Evolutionary conservation across 2,113 vertebrate genomes (phyloP), one percentile per base, ranked within the genome.

Genomic region (Acanthisitta chloris): DNA sequence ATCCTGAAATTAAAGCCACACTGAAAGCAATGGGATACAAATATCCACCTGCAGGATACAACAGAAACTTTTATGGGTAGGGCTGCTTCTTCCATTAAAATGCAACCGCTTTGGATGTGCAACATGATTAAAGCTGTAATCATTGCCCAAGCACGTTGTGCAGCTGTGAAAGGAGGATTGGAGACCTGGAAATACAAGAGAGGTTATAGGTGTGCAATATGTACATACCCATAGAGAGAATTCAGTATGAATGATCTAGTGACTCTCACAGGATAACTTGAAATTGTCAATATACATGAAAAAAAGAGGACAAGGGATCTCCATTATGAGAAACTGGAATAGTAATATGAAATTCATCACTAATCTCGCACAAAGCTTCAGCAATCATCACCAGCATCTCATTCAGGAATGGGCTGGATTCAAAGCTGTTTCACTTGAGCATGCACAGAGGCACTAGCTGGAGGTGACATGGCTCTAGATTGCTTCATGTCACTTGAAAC

Each of bases 1-100:
- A 88, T 81, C 64, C 64, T 95, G 72, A 95, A 93, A 64, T 83
- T 55, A 88, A 96, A 92, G 67, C 69, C 4, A 1, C 61, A 71
- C 59, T 51, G 19, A 78, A 92, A 95, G 83, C 48, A 89, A 70
- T 67, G 48, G 14, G 59, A 94, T 79, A 33, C 46, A 94, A 90
- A 92, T 83, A 92, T 88, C 38, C 85, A 96, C 85, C 94, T 96
- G 91, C 58, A 77, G 76, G 18, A 78, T 69, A 42, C 38, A 80
- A 49, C 4, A 36, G n/a, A 76, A 82, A 34, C 7, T 80, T 31
- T 23, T 31, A 46, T 15, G 40, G 55, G 48, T 74, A 91, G 14
- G 7, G 8, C 45, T 71, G 28, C 40, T 83, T 66, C 85, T 77
- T 76, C 38, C 33, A 45, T 66, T 65, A 76, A 91, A 91, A 58